Conservation (phyloP, 2,797 vertebrate species). For the Sardinella longiceps region DNA sequence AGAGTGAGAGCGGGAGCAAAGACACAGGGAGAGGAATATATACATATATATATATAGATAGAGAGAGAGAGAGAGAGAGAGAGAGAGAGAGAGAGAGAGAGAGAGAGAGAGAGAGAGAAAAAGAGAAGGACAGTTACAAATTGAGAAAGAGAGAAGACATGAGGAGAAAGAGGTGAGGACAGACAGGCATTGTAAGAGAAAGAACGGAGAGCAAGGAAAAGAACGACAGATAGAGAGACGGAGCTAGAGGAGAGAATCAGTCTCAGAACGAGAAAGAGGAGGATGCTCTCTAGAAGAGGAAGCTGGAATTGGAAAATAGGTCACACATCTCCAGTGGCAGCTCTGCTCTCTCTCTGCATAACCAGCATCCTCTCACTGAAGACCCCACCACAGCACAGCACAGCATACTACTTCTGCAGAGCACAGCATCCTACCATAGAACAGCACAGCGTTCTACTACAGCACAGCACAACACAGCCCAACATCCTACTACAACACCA, state of each 20-base stretch:
- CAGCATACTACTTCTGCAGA: not conserved
- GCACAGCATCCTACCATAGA: not conserved
- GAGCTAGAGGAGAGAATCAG: not conserved
- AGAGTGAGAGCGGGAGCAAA: too few species aligned
- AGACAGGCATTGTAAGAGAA: not conserved
- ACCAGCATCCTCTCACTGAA: constrained; percentile 46
- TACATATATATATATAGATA: not conserved
- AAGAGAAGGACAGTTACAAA: not conserved
- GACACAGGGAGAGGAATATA: not conserved
- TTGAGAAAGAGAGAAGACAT: not conserved
- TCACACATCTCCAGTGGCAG: constrained; percentile 76
- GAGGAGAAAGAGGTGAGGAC: not conserved
- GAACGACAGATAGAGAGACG: constrained; percentile 28
- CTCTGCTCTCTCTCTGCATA: constrained; percentile 60
- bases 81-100: not conserved
- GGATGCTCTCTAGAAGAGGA: constrained; percentile 33
- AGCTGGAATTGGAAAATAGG: constrained; percentile 70
- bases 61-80: not conserved
- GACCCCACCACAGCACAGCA: constrained; percentile 28
- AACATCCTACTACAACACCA: not conserved
- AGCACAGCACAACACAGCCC: not conserved
- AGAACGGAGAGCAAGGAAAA: not conserved
- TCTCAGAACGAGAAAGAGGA: constrained; percentile 26
- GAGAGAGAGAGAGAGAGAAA: not conserved
- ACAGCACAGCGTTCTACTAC: not conserved